These are phyloP conservation scores for Masticophis lateralis DNA, from an alignment of 2,797 vertebrate genomes.

Conservation along the genomic window DNA sequence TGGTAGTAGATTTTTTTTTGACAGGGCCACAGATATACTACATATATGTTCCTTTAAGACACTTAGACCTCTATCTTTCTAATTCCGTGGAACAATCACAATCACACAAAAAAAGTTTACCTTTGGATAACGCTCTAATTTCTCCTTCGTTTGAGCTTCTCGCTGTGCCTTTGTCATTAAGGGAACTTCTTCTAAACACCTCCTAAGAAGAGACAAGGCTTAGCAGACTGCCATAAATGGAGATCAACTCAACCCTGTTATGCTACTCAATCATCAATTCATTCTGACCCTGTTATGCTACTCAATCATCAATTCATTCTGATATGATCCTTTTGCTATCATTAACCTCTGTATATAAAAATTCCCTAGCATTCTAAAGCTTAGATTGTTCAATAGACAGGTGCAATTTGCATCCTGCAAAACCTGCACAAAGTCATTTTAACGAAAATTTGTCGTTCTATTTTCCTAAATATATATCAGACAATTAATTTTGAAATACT, in stretches of 20 bases:
- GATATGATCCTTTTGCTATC: background rate
- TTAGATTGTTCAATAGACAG: background rate
- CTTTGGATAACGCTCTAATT: slow-evolving; percentile 89
- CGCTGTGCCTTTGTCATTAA: slow-evolving; percentile 84
- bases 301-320: background rate
- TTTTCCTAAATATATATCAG: background rate
- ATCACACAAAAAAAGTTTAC: slow-evolving; percentile 59
- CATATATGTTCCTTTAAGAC: background rate
- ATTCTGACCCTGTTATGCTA: background rate
- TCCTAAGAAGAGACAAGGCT: slow-evolving; percentile 68
- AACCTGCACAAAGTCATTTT: background rate
- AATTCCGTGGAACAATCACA: background rate
- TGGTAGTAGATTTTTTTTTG: background rate
- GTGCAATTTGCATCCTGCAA: background rate
- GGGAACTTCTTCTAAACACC: slow-evolving; percentile 86
- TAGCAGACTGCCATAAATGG: background rate
- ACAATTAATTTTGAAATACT: background rate
- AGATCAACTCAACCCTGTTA: background rate
- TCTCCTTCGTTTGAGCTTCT: slow-evolving; percentile 84
- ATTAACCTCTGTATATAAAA: background rate
- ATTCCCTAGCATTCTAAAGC: no score
- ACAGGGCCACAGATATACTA: background rate
- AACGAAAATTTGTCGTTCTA: background rate
- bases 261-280: background rate
- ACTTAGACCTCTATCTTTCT: background rate